Percentiles rank a stretch among this genome's conserved stretches.
These are phyloP conservation scores for Popillia japonica DNA, from an alignment of 1,140 invertebrate species.

Conservation along the genomic window DNA sequence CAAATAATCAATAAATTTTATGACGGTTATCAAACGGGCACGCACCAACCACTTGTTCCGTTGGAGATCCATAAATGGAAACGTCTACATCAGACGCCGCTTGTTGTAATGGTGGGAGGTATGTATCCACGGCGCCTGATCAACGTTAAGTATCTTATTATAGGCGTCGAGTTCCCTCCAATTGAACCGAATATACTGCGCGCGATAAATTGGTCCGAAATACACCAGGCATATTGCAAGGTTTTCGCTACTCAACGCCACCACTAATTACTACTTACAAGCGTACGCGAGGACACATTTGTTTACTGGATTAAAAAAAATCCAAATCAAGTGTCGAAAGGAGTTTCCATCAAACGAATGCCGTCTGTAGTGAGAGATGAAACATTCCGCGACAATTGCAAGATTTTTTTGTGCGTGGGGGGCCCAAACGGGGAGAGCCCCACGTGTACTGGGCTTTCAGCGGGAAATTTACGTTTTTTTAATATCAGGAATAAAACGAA, in stretches of 20 bases:
- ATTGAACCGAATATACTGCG: background rate
- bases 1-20: background rate
- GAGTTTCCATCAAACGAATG: background rate
- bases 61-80: background rate
- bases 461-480: background rate
- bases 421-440: background rate
- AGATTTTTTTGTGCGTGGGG: background rate
- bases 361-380: background rate
- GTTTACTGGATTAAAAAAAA: background rate
- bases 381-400: background rate
- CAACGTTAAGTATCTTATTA: conserved; percentile 15
- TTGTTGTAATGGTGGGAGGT: background rate
- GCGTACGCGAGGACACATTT: background rate
- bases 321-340: background rate
- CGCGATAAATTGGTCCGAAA: background rate
- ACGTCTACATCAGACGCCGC: background rate
- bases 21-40: background rate
- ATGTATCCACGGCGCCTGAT: background rate
- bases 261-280: background rate
- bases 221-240: background rate
- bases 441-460: background rate
- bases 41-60: background rate
- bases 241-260: background rate
- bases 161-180: background rate
- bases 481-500: background rate